Percentiles rank a stretch among this genome's conserved stretches.
Conservation (phyloP, 2,797 vertebrate species). For the Streptopelia turtur region DNA sequence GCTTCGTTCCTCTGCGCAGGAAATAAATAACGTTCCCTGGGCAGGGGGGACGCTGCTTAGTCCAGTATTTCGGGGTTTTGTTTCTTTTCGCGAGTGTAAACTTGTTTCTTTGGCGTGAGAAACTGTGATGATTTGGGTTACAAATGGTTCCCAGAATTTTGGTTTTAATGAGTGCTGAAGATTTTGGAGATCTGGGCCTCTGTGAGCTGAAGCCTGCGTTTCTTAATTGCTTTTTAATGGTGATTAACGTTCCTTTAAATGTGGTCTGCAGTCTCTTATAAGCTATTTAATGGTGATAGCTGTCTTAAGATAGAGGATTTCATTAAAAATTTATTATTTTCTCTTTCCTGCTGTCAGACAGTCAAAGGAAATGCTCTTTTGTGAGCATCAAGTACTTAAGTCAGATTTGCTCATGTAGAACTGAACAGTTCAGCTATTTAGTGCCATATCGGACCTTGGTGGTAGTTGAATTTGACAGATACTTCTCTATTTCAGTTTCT, state of each 20-base stretch:
- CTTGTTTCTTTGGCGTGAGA: background rate
- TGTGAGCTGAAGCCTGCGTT: background rate
- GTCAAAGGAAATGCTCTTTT: background rate
- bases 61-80: background rate
- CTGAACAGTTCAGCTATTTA: background rate
- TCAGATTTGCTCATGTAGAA: background rate
- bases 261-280: fast-evolving
- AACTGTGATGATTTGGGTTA: background rate
- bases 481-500: background rate
- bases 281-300: background rate
- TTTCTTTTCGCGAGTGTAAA: background rate
- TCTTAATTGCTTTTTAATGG: background rate
- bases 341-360: background rate
- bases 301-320: background rate
- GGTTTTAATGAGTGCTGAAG: background rate
- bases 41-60: fast-evolving
- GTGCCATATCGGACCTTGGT: background rate
- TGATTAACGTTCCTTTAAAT: background rate
- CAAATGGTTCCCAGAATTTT: background rate
- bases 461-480: background rate
- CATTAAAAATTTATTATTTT: background rate
- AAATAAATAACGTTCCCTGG: background rate
- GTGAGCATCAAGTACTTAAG: background rate
- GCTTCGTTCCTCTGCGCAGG: fast-evolving
- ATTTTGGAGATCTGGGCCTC: background rate